Percentiles rank a stretch among this genome's conserved stretches.
These are phyloP conservation scores for Epinephelus malabaricus DNA, from an alignment of 2,797 vertebrate species.

Conservation along the genomic window DNA sequence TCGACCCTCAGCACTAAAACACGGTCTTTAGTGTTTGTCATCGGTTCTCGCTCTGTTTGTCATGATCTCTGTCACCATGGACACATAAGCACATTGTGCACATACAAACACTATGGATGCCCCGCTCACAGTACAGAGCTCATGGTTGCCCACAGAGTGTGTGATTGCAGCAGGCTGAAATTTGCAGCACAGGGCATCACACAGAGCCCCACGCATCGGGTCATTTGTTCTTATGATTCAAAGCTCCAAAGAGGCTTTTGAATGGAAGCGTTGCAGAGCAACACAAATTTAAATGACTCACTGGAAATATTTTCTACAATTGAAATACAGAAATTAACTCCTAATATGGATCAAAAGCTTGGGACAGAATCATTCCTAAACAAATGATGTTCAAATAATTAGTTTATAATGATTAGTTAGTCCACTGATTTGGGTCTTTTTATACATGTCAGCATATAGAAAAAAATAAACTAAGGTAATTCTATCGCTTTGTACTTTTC, in stretches of 20 bases:
- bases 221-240: constrained; percentile 26
- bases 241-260: neutral
- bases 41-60: constrained; percentile 26
- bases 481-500: too few species aligned
- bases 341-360: too few species aligned
- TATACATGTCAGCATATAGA: too few species aligned
- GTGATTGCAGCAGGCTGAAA: constrained; percentile 30
- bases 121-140: constrained; percentile 1
- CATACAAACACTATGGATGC: constrained; percentile 13
- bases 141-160: constrained; percentile 23
- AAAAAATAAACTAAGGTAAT: too few species aligned
- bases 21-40: constrained; percentile 20
- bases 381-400: too few species aligned
- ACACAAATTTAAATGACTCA: neutral
- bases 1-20: constrained; percentile 3
- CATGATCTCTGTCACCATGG: constrained; percentile 42
- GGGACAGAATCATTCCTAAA: too few species aligned
- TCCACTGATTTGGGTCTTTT: too few species aligned
- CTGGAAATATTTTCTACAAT: neutral
- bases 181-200: constrained; percentile 11
- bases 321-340: neutral
- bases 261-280: neutral
- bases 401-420: too few species aligned
- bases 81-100: constrained; percentile 35
- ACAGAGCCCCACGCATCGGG: neutral